phyloP scores from a whole-genome alignment of 2,888 invertebrate genomes.

The Amblyteles armatorius region DNA sequence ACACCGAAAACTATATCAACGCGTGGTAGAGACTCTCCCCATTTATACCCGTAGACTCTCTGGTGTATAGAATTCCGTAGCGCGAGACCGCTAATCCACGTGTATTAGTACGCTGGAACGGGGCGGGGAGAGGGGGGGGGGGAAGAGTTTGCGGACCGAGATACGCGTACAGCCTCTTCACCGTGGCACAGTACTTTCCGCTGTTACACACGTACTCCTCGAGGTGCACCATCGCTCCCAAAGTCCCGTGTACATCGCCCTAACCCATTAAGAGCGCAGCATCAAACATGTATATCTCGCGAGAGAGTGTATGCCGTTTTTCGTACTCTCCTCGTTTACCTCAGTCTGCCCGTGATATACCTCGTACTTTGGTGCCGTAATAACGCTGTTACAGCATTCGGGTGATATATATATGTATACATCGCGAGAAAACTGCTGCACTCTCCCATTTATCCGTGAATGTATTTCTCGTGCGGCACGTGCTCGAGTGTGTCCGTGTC shows the following conservation, averaged over 20 bases:
- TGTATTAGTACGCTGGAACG: slow-evolving; percentile 26
- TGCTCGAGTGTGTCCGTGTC: neutral
- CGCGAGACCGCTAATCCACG: slow-evolving; percentile 26
- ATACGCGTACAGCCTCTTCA: neutral
- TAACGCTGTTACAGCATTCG: slow-evolving; percentile 48
- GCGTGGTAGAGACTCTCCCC: neutral
- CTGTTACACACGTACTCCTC: neutral
- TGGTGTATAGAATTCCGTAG: slow-evolving; percentile 1
- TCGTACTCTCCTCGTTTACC: slow-evolving; percentile 34
- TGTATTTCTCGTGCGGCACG: neutral
- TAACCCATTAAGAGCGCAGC: slow-evolving; percentile 22
- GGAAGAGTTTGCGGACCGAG: slow-evolving; percentile 3
- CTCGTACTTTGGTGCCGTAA: slow-evolving; percentile 32
- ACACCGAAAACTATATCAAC: slow-evolving; percentile 15
- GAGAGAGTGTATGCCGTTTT: slow-evolving; percentile 25
- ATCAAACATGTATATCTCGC: slow-evolving; percentile 32
- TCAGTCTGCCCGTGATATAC: neutral
- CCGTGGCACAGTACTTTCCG: neutral
- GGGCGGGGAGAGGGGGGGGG: neutral
- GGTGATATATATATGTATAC: neutral
- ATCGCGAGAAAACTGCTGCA: neutral
- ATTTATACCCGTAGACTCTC: neutral
- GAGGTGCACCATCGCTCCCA: neutral
- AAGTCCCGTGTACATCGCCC: neutral
- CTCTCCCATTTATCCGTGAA: neutral